Evolutionary conservation across 2,888 invertebrate species (phyloP).

Genomic region (Andrena minutula): DNA sequence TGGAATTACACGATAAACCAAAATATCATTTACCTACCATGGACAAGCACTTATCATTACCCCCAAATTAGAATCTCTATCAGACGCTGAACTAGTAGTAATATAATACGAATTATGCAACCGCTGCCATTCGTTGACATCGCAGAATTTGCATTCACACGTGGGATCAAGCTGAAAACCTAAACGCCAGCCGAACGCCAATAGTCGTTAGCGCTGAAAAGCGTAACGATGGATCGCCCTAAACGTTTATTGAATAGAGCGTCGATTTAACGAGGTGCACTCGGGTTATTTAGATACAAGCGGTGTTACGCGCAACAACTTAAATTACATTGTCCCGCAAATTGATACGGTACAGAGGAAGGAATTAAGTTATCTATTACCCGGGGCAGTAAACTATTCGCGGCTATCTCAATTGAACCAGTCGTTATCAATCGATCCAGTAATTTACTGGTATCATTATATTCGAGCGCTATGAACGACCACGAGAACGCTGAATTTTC

Average conservation of each 20-base stretch:
- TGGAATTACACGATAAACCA: no score
- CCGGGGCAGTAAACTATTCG: constrained; percentile 26
- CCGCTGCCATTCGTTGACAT: constrained; percentile 2
- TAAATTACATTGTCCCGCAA: constrained; percentile 44
- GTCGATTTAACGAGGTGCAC: constrained; percentile 34
- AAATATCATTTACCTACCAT: background rate
- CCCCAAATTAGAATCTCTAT: constrained; percentile 20
- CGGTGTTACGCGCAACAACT: constrained; percentile 13
- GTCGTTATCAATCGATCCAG: constrained; percentile 48
- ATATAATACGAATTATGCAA: background rate
- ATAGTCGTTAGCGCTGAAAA: constrained; percentile 13
- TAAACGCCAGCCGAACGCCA: constrained; percentile 1
- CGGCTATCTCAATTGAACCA: constrained; percentile 43
- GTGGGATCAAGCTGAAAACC: background rate
- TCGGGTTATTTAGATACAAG: constrained; percentile 45
- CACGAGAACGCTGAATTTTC: background rate
- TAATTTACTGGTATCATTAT: constrained; percentile 36
- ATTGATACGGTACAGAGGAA: constrained; percentile 30
- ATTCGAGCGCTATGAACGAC: constrained; percentile 15
- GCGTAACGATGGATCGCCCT: constrained; percentile 26
- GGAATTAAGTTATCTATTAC: constrained; percentile 59
- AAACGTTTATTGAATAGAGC: constrained; percentile 34
- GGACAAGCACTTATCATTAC: background rate
- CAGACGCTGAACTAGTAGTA: background rate
- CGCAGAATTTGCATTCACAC: constrained; percentile 33